Evolutionary conservation across 2,888 invertebrate species (phyloP).

Genomic region (Rotaria magnacalcarata): DNA sequence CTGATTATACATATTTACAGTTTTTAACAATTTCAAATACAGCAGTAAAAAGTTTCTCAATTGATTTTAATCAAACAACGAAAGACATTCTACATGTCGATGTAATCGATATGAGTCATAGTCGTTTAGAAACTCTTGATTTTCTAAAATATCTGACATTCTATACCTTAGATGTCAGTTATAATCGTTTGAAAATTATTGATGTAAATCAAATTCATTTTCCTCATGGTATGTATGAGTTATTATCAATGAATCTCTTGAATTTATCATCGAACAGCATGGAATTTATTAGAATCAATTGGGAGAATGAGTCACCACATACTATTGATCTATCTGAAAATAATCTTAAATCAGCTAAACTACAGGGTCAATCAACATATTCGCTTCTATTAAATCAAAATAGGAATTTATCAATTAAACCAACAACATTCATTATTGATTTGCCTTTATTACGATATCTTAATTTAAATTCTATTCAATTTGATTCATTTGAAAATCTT

Average conservation of each 20-base stretch:
- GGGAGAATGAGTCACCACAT: neutral
- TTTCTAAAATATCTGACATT: neutral
- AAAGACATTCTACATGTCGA: neutral
- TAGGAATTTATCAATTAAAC: neutral
- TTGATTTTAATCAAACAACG: neutral
- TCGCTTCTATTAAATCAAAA: neutral
- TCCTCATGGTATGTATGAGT: neutral
- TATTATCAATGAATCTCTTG: neutral
- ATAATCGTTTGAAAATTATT: neutral
- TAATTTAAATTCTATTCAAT: neutral
- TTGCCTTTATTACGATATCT: neutral
- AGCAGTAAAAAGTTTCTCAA: neutral
- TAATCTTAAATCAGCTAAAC: neutral
- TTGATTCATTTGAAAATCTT: neutral
- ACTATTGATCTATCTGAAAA: conserved; percentile 23
- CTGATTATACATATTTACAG: neutral
- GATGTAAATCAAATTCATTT: conserved; percentile 2
- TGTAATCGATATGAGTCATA: neutral
- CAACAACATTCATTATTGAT: neutral
- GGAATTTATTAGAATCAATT: neutral
- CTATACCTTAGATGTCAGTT: neutral
- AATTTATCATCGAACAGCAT: neutral
- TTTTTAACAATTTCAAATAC: neutral
- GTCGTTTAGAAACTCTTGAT: neutral
- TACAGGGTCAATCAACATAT: conserved; percentile 24